These are phyloP conservation scores for Aldrovandia affinis DNA, from an alignment of 2,797 vertebrate species.

Conservation along the genomic window DNA sequence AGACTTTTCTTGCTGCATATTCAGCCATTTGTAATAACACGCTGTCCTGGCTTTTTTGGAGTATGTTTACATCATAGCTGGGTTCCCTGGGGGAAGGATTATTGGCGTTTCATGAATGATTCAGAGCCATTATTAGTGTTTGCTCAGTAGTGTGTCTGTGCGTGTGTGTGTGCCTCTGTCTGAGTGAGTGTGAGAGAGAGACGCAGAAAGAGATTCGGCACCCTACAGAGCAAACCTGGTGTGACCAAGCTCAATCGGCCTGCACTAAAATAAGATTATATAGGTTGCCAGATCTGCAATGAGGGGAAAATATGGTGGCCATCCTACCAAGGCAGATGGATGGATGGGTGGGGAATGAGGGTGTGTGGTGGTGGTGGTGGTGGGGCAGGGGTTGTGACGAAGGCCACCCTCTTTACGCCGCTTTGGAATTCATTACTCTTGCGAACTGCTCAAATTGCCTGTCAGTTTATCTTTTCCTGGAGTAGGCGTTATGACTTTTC, in stretches of 20 bases:
- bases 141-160: slow-evolving; percentile 15
- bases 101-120: slow-evolving; percentile 31
- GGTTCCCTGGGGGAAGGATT: slow-evolving; percentile 9
- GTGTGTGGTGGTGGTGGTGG: not conserved
- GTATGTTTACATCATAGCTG: slow-evolving; percentile 7
- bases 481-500: not conserved
- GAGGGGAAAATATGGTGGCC: not conserved
- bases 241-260: not conserved
- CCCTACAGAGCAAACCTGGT: not conserved
- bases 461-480: not conserved
- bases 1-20: not conserved
- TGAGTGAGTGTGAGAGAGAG: slow-evolving; percentile 4
- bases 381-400: not conserved
- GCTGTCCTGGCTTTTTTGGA: slow-evolving; percentile 6
- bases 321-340: not conserved
- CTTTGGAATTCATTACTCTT: not conserved
- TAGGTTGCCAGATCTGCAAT: not conserved
- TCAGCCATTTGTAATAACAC: not conserved
- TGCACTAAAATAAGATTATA: not conserved
- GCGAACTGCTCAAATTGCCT: not conserved
- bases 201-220: not conserved
- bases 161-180: not conserved
- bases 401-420: not conserved
- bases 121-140: slow-evolving; percentile 24
- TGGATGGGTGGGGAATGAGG: not conserved